These are phyloP conservation scores for Gnathochromis pfefferi DNA, from an alignment of 2,113 vertebrate species.

Conservation along the genomic window DNA sequence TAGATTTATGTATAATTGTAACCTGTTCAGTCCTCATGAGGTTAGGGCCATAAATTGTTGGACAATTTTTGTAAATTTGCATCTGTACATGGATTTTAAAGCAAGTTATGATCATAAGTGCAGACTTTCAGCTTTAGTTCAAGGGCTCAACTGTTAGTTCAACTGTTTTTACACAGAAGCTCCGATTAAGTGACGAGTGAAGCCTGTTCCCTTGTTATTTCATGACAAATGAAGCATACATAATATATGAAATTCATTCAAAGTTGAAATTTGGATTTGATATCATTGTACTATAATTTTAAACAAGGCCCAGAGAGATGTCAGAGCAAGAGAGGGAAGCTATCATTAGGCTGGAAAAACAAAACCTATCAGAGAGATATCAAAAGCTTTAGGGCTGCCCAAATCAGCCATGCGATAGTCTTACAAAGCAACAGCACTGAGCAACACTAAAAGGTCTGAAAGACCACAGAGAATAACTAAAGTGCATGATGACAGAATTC, in stretches of 20 bases:
- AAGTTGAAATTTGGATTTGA: background rate
- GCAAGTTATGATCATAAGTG: background rate
- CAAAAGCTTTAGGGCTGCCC: background rate
- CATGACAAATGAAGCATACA: background rate
- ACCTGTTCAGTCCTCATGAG: background rate
- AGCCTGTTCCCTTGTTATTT: background rate
- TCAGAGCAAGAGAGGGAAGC: background rate
- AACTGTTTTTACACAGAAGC: background rate
- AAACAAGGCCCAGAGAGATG: background rate
- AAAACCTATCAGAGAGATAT: background rate
- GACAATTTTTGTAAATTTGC: background rate
- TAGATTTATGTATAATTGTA: background rate
- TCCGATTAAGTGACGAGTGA: background rate
- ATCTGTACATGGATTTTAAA: background rate
- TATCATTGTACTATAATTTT: background rate
- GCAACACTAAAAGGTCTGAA: background rate
- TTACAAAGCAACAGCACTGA: background rate
- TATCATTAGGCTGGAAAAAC: background rate
- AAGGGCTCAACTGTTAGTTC: background rate
- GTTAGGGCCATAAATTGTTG: background rate
- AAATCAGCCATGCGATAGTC: background rate
- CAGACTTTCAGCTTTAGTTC: background rate
- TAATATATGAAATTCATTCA: background rate
- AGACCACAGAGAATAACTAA: background rate
- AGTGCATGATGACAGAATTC: background rate